Evolutionary conservation across 2,113 vertebrate species (phyloP), one percentile per base, ranked within the genome.

Genomic region (Tretioscincus oriximinensis): DNA sequence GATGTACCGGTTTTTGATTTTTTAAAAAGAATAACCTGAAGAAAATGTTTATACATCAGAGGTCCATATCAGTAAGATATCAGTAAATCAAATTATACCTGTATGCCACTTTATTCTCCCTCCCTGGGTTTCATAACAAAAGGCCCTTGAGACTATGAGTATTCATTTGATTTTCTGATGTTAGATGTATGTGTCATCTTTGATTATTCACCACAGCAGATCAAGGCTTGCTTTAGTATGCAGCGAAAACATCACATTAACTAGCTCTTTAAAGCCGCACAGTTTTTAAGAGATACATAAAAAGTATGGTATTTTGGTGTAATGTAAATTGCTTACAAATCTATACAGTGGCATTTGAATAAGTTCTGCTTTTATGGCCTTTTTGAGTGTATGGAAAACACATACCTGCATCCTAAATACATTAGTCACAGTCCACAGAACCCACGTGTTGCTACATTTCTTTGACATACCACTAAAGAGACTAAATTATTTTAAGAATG

Each of bases 121-220:
- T 35, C 60, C 61, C 79, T 68, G 80, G 77, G 8, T 69, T 84
- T 88, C 75, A 78, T 49, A 88, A 64, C 5, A 76, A 87, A 88
- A 86, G 45, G 1, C 68, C 49, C 26, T 73, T 86, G 61, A 72
- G 69, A 81, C 21, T 68, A 28, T 58, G 31, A 89, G 18, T 11
- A 24, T 54, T 88, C 11, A 51, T 91, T 93, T 90, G 63, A 83
- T 88, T 90, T 92, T 79, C 68, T 88, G 85, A 88, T 89, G 73
- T 88, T 78, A 91, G 67, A 86, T 5, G 3, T 85, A 64, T 89
- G 22, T 81, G 28, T 73, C 35, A 88, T 85, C 47, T 88, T 88
- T 89, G 76, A 79, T 89, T 87, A 90, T 81, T 90, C 1, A 12
- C 9, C 35, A 80, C 26, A 73, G 74, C 6, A 86, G 63, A 84